phyloP scores from a whole-genome alignment of 2,797 vertebrate species.

The Manis pentadactyla region DNA sequence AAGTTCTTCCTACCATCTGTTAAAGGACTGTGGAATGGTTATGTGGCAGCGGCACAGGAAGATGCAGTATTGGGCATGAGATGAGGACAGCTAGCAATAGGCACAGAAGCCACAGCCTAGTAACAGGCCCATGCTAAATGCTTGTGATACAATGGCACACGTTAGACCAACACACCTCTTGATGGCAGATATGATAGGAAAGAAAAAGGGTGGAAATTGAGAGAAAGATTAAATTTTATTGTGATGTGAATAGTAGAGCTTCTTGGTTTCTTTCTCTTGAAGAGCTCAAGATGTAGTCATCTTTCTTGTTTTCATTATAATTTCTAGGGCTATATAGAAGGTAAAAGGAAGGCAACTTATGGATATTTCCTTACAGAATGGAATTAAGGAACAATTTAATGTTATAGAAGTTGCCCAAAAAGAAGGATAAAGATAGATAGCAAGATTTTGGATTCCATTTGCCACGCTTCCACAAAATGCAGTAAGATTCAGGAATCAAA shows the following conservation, averaged over 20 bases:
- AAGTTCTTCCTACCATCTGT: conserved; percentile 55
- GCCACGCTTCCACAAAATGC: background rate
- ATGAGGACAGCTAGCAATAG: background rate
- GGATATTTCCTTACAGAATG: background rate
- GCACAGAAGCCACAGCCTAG: background rate
- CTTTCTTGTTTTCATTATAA: conserved; percentile 27
- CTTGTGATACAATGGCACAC: background rate
- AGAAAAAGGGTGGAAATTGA: background rate
- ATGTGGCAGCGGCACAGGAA: background rate
- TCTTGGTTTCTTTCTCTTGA: conserved; percentile 27
- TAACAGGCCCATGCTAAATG: background rate
- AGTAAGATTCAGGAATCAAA: background rate
- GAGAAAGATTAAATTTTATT: conserved; percentile 5
- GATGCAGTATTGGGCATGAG: background rate
- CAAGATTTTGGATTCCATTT: background rate
- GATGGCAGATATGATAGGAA: background rate
- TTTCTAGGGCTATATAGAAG: background rate
- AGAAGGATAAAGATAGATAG: background rate
- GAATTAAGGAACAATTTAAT: background rate
- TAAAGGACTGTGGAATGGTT: background rate
- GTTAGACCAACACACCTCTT: background rate
- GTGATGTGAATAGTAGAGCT: background rate
- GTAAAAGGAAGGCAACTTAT: background rate
- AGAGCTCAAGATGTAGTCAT: background rate
- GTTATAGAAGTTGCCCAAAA: background rate